Evolutionary conservation across 2,113 vertebrate genomes (phyloP), one percentile per base, ranked within the genome.

Genomic region (Anarhynchus alexandrinus): DNA sequence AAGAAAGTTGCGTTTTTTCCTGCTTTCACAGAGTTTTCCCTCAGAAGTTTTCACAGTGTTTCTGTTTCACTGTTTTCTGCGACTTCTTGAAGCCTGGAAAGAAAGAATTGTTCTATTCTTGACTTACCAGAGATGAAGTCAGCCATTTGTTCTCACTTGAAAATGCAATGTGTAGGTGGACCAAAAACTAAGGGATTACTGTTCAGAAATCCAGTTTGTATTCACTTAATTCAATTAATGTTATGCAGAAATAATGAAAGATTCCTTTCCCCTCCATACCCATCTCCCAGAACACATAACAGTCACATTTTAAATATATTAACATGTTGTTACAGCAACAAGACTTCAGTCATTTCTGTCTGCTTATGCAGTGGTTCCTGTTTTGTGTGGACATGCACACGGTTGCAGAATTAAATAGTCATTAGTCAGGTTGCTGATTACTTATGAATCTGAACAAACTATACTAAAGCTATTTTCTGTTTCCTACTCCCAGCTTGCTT

Each of bases 121-220:
- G n/a, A 47, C 7, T 92, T 90, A 57, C 3, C 25, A 77, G 51
- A 77, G 71, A 62, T 82, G 29, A 77, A 77, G 26, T 70, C 67
- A 77, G 59, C 32, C 32, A 23, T 38, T 93, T 96, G 27, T 89
- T 88, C 59, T 70, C 32, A 10, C 27, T 90, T 86, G 59, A 82
- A 91, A 90, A 94, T 77, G 40, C 72, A 64, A 36, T 72, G n/a
- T 72, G 84, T 94, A 90, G 90, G 90, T 77, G 49, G 65, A 59
- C 58, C 12, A 29, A 72, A 88, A 82, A 45, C 61, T 40, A 21
- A 82, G 12, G 29, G 10, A 47, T 88, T 93, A 12, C 80, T 93
- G 65, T 84, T 82, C 71, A 82, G 49, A 76, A 94, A 62, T 45
- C 54, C n/a, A 87, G 45, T 49, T 92, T 55, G 25, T 80, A 38